Evolutionary conservation across 2,113 vertebrate genomes (phyloP).

Genomic region (Rhinogobius similis): DNA sequence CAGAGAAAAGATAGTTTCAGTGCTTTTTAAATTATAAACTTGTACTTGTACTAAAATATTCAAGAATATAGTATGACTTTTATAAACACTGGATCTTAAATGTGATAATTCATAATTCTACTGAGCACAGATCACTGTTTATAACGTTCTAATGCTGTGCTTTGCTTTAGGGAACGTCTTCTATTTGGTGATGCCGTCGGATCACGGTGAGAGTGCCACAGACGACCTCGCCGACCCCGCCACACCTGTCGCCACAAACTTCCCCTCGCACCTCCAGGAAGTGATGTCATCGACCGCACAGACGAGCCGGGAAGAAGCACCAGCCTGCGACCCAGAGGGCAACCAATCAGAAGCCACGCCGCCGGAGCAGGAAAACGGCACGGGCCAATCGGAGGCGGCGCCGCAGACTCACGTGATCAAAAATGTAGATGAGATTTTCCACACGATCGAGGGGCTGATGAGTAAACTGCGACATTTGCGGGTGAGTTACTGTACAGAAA

Average conservation of each 20-base stretch:
- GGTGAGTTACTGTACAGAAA: slow-evolving; percentile 48
- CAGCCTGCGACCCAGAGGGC: background rate
- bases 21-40: no score
- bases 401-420: slow-evolving; percentile 62
- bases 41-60: no score
- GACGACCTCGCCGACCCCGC: slow-evolving; percentile 59
- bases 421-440: slow-evolving; percentile 77
- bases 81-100: background rate
- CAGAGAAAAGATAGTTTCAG: no score
- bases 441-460: slow-evolving; percentile 74
- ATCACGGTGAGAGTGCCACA: slow-evolving; percentile 67
- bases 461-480: slow-evolving; percentile 72
- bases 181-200: slow-evolving; percentile 75
- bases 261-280: slow-evolving; percentile 37
- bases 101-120: background rate
- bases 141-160: background rate
- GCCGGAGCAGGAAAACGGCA: slow-evolving; percentile 16
- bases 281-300: slow-evolving; percentile 5
- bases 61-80: no score
- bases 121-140: no score
- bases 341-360: slow-evolving; percentile 27
- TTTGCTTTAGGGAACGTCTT: slow-evolving; percentile 73
- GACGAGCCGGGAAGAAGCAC: slow-evolving; percentile 17
- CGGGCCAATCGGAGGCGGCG: slow-evolving; percentile 21
- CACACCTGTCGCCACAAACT: slow-evolving; percentile 42